These are phyloP conservation scores for Morinoia aosen DNA, from an alignment of 2,888 invertebrate genomes.

Conservation along the genomic window DNA sequence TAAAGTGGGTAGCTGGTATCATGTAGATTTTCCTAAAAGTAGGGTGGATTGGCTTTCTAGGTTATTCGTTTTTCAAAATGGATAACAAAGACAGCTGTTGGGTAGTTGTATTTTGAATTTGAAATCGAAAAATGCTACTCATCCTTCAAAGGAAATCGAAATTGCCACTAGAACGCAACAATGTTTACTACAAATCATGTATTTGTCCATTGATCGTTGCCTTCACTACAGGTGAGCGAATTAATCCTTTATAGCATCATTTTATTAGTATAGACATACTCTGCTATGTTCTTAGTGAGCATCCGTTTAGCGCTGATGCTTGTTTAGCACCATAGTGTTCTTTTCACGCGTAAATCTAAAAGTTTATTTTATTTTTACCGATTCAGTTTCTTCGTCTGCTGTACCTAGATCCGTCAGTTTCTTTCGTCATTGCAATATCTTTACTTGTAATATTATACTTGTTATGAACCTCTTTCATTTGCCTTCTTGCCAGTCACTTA, in stretches of 20 bases:
- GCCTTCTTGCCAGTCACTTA: too few species aligned
- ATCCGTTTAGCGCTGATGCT: neutral
- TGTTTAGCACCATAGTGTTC: neutral
- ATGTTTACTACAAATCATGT: neutral
- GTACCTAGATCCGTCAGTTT: neutral
- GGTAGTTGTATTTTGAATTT: neutral
- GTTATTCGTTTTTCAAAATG: neutral
- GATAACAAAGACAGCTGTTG: neutral
- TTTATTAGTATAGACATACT: neutral
- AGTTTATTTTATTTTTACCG: neutral
- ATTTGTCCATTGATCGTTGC: neutral
- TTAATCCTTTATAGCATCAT: neutral
- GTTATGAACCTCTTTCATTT: too few species aligned
- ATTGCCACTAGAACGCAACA: neutral
- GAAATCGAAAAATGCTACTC: neutral
- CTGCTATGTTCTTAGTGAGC: neutral
- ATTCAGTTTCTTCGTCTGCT: neutral
- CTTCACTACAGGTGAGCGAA: neutral
- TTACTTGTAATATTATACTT: neutral
- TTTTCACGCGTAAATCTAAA: neutral
- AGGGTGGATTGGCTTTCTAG: neutral
- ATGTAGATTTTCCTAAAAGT: neutral
- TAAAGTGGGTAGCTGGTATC: neutral
- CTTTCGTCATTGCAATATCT: neutral
- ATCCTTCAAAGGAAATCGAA: neutral